Conservation (phyloP, 2,797 vertebrate species). For the Lacerta agilis region DNA sequence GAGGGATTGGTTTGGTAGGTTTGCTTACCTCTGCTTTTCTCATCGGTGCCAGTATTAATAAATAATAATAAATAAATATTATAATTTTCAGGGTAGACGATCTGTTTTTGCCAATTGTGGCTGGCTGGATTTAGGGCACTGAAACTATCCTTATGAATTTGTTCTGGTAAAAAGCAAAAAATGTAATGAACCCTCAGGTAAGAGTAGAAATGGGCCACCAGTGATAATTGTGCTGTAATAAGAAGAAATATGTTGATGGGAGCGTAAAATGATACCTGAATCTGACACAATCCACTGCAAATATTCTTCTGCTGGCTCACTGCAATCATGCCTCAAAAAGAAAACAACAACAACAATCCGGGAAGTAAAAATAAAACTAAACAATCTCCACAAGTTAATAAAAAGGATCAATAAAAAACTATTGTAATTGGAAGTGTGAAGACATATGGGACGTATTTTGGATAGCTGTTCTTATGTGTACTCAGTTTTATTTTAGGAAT, state of each 20-base stretch:
- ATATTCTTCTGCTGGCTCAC: background rate
- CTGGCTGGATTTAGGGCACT: background rate
- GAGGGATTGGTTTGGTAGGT: too few species aligned
- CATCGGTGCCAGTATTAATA: too few species aligned
- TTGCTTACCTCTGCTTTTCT: too few species aligned
- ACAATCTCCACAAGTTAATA: background rate
- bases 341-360: background rate
- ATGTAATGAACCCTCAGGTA: slow-evolving; percentile 1
- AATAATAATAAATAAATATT: background rate
- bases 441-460: background rate
- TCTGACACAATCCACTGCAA: background rate
- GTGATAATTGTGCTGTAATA: background rate
- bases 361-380: background rate
- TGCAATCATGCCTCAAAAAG: background rate
- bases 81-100: background rate
- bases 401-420: background rate
- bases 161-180: slow-evolving; percentile 11
- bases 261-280: background rate
- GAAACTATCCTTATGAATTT: slow-evolving; percentile 1
- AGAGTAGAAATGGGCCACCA: background rate
- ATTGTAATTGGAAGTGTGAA: background rate
- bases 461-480: background rate
- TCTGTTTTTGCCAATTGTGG: background rate
- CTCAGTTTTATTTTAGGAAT: background rate
- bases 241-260: background rate